A percentile compares a stretch with the other conserved stretches of the same genome.
These are phyloP conservation scores for Drosophila murphyi DNA, from an alignment of 1,140 invertebrate genomes.

Conservation along the genomic window DNA sequence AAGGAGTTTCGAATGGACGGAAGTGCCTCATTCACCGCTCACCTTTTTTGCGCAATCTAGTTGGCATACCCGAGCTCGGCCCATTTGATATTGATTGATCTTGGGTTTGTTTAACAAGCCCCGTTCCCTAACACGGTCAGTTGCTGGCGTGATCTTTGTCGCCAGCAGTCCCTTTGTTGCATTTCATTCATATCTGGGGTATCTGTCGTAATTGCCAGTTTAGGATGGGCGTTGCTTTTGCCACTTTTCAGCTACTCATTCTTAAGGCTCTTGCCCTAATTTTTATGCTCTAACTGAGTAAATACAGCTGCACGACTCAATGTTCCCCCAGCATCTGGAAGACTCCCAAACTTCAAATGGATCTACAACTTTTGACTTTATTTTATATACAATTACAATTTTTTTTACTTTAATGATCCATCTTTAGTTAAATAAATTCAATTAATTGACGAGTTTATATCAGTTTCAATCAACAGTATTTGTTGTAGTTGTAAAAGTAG, in stretches of 20 bases:
- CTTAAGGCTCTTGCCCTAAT: constrained; percentile 22
- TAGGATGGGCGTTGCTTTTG: constrained; percentile 35
- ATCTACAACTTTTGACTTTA: too few species aligned
- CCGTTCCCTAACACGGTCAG: constrained; percentile 45
- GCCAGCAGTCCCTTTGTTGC: constrained; percentile 13
- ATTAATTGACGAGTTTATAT: too few species aligned
- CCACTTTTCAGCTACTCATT: neutral
- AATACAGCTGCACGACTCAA: constrained; percentile 44
- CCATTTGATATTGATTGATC: constrained; percentile 58
- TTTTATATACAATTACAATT: too few species aligned
- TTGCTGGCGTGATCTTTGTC: constrained; percentile 69
- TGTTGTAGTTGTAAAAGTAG: too few species aligned
- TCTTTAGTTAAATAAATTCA: too few species aligned
- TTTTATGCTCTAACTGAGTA: constrained; percentile 9
- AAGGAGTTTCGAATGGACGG: constrained; percentile 52
- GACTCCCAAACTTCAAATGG: too few species aligned
- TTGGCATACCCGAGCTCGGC: neutral
- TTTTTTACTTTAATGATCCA: too few species aligned
- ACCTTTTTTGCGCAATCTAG: constrained; percentile 37
- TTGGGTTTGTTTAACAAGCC: constrained; percentile 62
- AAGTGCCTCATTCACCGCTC: constrained; percentile 59
- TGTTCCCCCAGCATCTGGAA: neutral
- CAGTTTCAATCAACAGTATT: too few species aligned
- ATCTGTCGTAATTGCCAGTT: constrained; percentile 39
- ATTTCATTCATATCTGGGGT: constrained; percentile 34